These are phyloP conservation scores for Phyllostomus discolor DNA, from an alignment of 2,113 vertebrate genomes.

Conservation along the genomic window DNA sequence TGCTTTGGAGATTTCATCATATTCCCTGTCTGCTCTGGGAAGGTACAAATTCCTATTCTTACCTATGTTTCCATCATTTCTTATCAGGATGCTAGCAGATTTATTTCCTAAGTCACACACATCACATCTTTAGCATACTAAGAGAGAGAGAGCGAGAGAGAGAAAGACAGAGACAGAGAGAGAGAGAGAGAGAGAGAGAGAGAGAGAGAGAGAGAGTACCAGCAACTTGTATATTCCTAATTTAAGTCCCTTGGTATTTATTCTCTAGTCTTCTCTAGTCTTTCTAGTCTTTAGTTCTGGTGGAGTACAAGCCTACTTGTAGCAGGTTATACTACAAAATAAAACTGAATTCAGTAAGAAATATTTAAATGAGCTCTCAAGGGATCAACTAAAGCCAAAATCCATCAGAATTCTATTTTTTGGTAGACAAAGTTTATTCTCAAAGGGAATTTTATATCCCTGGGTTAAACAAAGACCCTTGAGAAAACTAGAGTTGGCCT, in stretches of 20 bases:
- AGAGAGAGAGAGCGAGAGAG: background rate
- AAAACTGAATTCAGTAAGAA: slow-evolving; percentile 36
- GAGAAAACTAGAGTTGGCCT: background rate
- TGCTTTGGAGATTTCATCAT: background rate
- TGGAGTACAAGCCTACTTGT: background rate
- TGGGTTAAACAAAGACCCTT: slow-evolving; percentile 19
- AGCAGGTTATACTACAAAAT: background rate
- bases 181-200: background rate
- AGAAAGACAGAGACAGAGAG: slow-evolving; percentile 11
- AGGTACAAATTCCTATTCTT: background rate
- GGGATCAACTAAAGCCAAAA: slow-evolving; percentile 28
- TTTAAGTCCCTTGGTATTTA: background rate
- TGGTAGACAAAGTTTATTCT: slow-evolving; percentile 52
- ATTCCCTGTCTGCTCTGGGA: background rate
- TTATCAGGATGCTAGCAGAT: background rate
- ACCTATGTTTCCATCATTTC: background rate
- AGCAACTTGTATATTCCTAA: background rate
- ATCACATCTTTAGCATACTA: background rate
- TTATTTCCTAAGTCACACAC: background rate
- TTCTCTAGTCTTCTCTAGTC: background rate
- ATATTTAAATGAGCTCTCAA: slow-evolving; percentile 53
- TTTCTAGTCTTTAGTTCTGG: background rate
- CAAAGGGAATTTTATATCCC: slow-evolving; percentile 31
- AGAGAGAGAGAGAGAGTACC: background rate
- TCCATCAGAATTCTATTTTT: slow-evolving; percentile 32